Evolutionary conservation across 1,140 invertebrate genomes (phyloP).

Genomic region (Formica exsecta): DNA sequence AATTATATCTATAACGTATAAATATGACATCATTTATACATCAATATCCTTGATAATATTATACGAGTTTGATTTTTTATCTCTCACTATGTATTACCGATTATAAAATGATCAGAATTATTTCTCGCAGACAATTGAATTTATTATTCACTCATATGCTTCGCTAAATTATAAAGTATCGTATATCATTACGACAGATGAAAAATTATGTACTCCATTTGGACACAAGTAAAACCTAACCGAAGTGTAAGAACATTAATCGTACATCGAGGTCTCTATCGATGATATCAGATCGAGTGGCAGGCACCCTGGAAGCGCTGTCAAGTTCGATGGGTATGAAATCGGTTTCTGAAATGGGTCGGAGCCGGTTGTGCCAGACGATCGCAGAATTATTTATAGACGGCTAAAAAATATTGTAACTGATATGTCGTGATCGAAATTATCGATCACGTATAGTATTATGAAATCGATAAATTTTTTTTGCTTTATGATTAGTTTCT

Average conservation of each 20-base stretch:
- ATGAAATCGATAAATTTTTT: not conserved
- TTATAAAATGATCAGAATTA: not conserved
- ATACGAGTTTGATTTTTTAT: not conserved
- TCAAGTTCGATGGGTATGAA: not conserved
- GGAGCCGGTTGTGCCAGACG: conserved; percentile 5
- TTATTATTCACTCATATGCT: not conserved
- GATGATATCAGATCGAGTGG: conserved; percentile 20
- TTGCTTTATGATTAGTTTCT: not conserved
- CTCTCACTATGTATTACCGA: not conserved
- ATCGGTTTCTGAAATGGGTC: conserved; percentile 40
- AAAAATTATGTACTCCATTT: conserved; percentile 25
- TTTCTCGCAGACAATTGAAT: not conserved
- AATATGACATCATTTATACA: not conserved
- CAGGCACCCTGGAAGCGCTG: conserved; percentile 10
- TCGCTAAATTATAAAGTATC: not conserved
- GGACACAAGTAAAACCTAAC: conserved; percentile 22
- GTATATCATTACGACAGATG: conserved; percentile 42
- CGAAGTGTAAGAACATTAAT: conserved; percentile 52
- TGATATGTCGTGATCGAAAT: not conserved
- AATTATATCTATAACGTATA: not conserved
- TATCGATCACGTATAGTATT: not conserved
- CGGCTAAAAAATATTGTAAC: conserved; percentile 27
- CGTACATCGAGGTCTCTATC: conserved; percentile 22
- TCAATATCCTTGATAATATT: not conserved
- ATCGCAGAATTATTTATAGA: not conserved